Evolutionary conservation across 2,113 vertebrate genomes (phyloP), one percentile per base, ranked within the genome.

Genomic region (Helogale parvula): DNA sequence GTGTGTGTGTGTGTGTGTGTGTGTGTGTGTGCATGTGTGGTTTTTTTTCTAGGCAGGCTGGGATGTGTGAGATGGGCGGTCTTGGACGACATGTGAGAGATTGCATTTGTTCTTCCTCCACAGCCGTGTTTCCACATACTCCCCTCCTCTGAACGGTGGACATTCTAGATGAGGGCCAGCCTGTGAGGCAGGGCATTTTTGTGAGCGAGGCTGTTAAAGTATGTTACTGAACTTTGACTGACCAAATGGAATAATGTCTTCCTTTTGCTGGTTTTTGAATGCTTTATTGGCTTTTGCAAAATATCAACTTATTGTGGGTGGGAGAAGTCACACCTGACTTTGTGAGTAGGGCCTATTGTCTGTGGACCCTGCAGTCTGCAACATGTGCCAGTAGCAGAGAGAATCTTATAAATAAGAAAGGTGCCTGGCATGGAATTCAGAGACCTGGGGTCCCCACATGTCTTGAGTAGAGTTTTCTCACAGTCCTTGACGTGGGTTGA

Each of bases 181-280:
- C 35, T 41, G n/a, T 29, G 35, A 57, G 17, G 5, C 57, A 94
- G 47, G 52, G 38, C 72, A 47, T 90, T 85, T 85, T 94, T 84
- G 17, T 94, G 50, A 96, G 68, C n/a, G 35, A 97, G 52, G 81
- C 91, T 60, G 54, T 93, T 92, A 85, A 89, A 86, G 35, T 88
- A 63, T 17, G 27, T 88, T 60, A 33, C 41, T 93, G 63, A 88
- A 90, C 41, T 80, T 79, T 88, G 88, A 77, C 14, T 31, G 3
- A 60, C 29, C 65, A 95, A 41, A 72, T 57, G 45, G n/a, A 23
- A 11, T 95, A 25, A 90, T 88, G 31, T 84, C 35, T 94, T 97
- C 14, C 38, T 4, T 97, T 87, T 79, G 1, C 54, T 83, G 8
- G 10, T 23, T 23, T 85, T 95, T 93, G 7, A 92, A 76, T 54